Conservation (phyloP, 2,888 invertebrate species). For the Apoderus coryli region DNA sequence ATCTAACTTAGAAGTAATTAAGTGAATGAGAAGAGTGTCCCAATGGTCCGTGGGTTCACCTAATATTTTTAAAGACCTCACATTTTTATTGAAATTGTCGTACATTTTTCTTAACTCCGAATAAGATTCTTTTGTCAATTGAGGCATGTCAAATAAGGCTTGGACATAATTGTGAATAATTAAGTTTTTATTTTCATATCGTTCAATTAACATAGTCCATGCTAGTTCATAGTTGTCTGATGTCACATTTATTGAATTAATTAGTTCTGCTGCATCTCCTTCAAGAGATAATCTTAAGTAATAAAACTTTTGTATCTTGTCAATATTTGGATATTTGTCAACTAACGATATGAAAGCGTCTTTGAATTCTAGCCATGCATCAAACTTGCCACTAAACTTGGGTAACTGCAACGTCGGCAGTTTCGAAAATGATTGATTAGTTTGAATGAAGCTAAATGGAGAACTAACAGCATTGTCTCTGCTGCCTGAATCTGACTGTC, state of each 20-base stretch:
- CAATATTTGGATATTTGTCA: no score
- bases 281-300: slow-evolving; percentile 3
- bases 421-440: no score
- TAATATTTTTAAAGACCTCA: slow-evolving; percentile 8
- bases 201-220: slow-evolving; percentile 2
- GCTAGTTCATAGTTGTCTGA: slow-evolving; percentile 8
- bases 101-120: slow-evolving; percentile 7
- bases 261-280: slow-evolving; percentile 7
- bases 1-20: slow-evolving; percentile 12
- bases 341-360: no score
- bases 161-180: slow-evolving; percentile 8
- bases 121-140: slow-evolving; percentile 8
- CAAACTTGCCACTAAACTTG: no score
- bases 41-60: slow-evolving; percentile 7
- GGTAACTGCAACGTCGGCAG: no score
- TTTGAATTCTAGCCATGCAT: no score
- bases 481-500: no score
- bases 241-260: slow-evolving; percentile 4
- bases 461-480: no score
- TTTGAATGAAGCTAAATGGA: no score
- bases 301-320: no score
- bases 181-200: slow-evolving; percentile 8
- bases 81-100: slow-evolving; percentile 10
- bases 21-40: slow-evolving; percentile 11
- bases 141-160: slow-evolving; percentile 6